A percentile compares a stretch with the other conserved stretches of the same genome.
Conservation (phyloP, 2,113 vertebrate genomes). For the Eurypyga helias region DNA sequence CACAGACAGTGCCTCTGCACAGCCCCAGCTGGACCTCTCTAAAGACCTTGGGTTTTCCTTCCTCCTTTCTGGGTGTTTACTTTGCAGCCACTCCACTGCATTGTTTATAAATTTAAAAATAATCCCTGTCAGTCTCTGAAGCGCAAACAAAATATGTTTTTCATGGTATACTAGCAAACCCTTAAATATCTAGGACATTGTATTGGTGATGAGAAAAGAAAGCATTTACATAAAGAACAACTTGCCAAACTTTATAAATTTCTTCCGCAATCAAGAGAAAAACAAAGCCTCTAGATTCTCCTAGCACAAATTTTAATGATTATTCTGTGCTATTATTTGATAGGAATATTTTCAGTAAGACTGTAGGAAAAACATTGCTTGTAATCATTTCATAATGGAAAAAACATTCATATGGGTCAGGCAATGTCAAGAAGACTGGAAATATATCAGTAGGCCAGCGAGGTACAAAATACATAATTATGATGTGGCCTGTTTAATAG, state of each 20-base stretch:
- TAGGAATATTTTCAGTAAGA: background rate
- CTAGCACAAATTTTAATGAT: background rate
- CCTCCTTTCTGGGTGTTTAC: background rate
- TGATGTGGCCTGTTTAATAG: background rate
- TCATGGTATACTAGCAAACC: background rate
- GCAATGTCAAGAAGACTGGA: background rate
- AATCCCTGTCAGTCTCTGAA: background rate
- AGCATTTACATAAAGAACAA: background rate
- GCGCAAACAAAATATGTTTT: background rate
- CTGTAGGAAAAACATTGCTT: background rate
- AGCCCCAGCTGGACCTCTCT: background rate
- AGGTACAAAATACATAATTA: background rate
- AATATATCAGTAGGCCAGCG: background rate
- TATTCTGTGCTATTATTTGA: background rate
- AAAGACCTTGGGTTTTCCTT: background rate
- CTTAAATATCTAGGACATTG: background rate
- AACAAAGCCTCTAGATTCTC: background rate
- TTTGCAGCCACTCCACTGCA: background rate
- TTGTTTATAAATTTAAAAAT: background rate
- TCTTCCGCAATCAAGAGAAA: background rate
- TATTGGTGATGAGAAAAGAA: background rate
- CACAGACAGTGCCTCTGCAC: background rate
- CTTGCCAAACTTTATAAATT: background rate
- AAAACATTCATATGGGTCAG: background rate
- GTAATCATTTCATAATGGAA: background rate